These are phyloP conservation scores for Polietes domitor DNA, from an alignment of 2,888 invertebrate genomes.

Conservation along the genomic window DNA sequence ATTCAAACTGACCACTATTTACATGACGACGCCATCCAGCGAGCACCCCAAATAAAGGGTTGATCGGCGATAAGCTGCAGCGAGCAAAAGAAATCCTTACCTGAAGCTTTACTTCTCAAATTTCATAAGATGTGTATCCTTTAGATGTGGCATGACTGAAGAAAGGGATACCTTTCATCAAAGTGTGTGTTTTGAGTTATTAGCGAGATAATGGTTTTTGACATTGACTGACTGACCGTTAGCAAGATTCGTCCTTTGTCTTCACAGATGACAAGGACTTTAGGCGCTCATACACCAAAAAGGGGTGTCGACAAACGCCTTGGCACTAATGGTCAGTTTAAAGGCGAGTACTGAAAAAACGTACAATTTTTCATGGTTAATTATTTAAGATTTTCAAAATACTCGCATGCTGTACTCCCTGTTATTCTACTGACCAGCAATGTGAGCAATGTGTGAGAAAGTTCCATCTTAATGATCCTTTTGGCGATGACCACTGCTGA, in stretches of 20 bases:
- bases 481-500: conserved; percentile 42
- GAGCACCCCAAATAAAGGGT: conserved; percentile 69
- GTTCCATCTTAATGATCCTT: conserved; percentile 69
- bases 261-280: conserved; percentile 5
- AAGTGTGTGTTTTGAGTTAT: conserved; percentile 79
- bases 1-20: conserved; percentile 68
- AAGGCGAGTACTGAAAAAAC: conserved; percentile 52
- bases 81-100: conserved; percentile 60
- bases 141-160: conserved; percentile 20
- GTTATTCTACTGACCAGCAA: neutral
- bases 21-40: conserved; percentile 43
- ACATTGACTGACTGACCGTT: conserved; percentile 73
- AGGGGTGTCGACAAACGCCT: conserved; percentile 66
- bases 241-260: conserved; percentile 42
- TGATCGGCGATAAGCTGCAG: conserved; percentile 64
- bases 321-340: conserved; percentile 75
- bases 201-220: conserved; percentile 78
- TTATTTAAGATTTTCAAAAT: conserved; percentile 71
- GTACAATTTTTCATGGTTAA: conserved; percentile 77
- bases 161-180: conserved; percentile 61
- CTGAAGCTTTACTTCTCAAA: conserved; percentile 70
- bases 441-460: conserved; percentile 75
- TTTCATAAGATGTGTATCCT: conserved; percentile 58
- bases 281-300: conserved; percentile 6
- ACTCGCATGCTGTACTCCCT: conserved; percentile 35